Evolutionary conservation across 2,888 invertebrate genomes (phyloP), one percentile per base, ranked within the genome.

Genomic region (Ornithoptera alexandrae): DNA sequence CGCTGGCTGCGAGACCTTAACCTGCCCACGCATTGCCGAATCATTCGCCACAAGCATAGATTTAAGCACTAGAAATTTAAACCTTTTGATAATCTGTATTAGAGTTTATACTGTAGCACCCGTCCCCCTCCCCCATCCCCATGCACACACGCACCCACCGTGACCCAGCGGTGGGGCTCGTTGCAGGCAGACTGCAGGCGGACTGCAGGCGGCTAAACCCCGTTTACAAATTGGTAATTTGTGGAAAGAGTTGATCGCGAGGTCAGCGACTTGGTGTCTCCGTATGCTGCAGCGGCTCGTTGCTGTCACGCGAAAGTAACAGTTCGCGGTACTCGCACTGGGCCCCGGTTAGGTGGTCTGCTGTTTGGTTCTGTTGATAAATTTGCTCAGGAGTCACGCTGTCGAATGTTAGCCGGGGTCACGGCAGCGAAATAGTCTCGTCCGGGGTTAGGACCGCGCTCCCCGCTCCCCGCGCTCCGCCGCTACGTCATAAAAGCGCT

Each of bases 261-360:
- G 78, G 30, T 30, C 30, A 30, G 77, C 78, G 78, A 81, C 84
- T 79, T 81, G 83, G 84, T 81, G 77, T 73, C 83, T 79, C 79
- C 88, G 89, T 88, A 89, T 89, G 87, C 84, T 82, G 86, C 88
- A 87, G 89, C 88, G 88, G 86, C 88, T 89, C 90, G 88, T 89
- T 89, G 89, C 86, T 84, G 82, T 79, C 80, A 77, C 72, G 69
- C 79, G 80, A 84, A 76, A 79, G 78, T 84, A 81, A 83, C 75
- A 80, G 83, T 82, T 86, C 74, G 67, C 8, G 22, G 60, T 12
- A 53, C 74, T 71, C 74, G 70, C 74, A 72, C 74, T 84, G 71
- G 80, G 82, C 76, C 81, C 78, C 83, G 74, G 76, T 80, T 82
- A 75, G 74, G 74, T 76, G 76, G 77, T 79, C 80, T 50, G 36